Conservation (phyloP, 2,888 invertebrate genomes). For the Incurvaria masculella region DNA sequence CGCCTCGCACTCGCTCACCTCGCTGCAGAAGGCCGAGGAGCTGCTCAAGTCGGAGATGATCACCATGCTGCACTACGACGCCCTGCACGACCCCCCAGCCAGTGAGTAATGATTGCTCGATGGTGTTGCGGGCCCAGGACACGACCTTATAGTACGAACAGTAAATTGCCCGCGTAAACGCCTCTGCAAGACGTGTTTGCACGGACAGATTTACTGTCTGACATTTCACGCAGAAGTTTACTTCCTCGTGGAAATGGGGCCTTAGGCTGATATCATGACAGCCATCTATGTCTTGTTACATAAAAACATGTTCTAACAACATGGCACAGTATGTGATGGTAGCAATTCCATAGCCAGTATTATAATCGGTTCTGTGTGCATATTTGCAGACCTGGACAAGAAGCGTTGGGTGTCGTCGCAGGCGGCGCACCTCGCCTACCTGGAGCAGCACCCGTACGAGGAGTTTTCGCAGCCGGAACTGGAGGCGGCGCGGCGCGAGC, state of each 20-base stretch:
- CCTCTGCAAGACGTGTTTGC: too few relatives aligned
- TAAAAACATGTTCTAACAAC: constrained; percentile 21
- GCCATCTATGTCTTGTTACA: too few relatives aligned
- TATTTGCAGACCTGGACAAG: constrained; percentile 35
- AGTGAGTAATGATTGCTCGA: too few relatives aligned
- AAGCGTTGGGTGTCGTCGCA: constrained; percentile 59
- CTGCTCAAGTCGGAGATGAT: constrained; percentile 96
- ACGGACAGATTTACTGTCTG: too few relatives aligned
- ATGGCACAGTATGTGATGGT: constrained; percentile 9
- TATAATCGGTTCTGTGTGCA: too few relatives aligned
- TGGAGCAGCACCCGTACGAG: constrained; percentile 85
- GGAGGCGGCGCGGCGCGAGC: constrained; percentile 58
- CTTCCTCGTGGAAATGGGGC: too few relatives aligned
- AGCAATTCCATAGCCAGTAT: too few relatives aligned
- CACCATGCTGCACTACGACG: constrained; percentile 90
- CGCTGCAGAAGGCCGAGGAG: constrained; percentile 94
- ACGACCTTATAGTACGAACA: too few relatives aligned
- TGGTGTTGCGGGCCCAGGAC: too few relatives aligned
- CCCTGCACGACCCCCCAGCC: constrained; percentile 68
- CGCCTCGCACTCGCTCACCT: constrained; percentile 73
- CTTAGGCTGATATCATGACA: too few relatives aligned
- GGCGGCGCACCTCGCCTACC: constrained; percentile 72
- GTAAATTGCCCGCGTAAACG: too few relatives aligned
- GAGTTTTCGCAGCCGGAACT: constrained; percentile 67
- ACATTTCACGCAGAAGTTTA: too few relatives aligned